A percentile compares a stretch with the other conserved stretches of the same genome.
Conservation (phyloP, 2,888 invertebrate species). For the Agonopterix heracliana region DNA sequence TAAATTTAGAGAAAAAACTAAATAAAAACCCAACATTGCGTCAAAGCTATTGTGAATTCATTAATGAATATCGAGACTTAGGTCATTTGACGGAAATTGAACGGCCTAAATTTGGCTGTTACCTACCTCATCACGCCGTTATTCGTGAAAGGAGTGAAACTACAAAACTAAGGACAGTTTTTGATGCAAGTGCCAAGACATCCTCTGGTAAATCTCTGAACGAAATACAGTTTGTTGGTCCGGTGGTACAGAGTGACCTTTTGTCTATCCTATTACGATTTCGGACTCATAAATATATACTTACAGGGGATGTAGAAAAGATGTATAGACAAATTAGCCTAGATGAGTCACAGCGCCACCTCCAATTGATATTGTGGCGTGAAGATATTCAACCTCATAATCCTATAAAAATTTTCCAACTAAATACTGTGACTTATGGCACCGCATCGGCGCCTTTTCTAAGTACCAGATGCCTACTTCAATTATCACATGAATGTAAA, state of each 20-base stretch:
- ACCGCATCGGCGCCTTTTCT: no score
- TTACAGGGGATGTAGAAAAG: conserved; percentile 16
- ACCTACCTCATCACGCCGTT: conserved; percentile 6
- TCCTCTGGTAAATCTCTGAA: conserved; percentile 12
- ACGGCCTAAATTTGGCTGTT: conserved; percentile 1
- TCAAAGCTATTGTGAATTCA: conserved; percentile 2
- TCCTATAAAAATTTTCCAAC: no score
- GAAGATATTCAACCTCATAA: conserved; percentile 6
- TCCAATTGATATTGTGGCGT: conserved; percentile 5
- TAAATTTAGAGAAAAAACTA: conserved; percentile 8
- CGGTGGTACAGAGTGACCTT: conserved; percentile 18
- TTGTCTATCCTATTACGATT: conserved; percentile 17
- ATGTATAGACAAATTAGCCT: conserved; percentile 12
- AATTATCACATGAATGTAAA: no score
- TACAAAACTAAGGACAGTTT: conserved; percentile 3
- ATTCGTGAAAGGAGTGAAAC: conserved; percentile 3
- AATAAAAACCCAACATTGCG: conserved; percentile 5
- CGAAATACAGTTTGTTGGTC: conserved; percentile 15
- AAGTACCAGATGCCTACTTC: no score
- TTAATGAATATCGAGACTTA: conserved; percentile 3
- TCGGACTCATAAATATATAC: conserved; percentile 14
- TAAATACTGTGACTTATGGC: no score
- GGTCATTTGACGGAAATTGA: conserved; percentile 3
- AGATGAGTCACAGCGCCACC: conserved; percentile 4
- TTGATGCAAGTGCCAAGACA: no score